phyloP scores from a whole-genome alignment of 1,140 invertebrate species.

The Lepidurus packardi region DNA sequence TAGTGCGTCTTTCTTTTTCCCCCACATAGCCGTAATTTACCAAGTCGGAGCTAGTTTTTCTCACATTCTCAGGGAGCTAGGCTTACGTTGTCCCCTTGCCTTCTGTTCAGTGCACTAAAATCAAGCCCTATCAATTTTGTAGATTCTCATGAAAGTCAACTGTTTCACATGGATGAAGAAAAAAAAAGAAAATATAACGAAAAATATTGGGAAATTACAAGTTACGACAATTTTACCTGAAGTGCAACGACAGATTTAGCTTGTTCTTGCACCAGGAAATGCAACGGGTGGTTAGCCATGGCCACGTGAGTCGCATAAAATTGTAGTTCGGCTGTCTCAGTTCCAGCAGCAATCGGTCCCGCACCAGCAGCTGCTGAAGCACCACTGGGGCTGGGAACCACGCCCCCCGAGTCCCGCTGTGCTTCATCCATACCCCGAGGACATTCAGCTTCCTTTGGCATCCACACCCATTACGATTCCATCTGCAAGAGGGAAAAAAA shows the following conservation, averaged over 20 bases:
- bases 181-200: background rate
- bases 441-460: slow-evolving; percentile 16
- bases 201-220: background rate
- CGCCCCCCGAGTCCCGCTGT: background rate
- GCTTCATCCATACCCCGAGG: slow-evolving; percentile 5
- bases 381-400: background rate
- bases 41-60: too few species aligned
- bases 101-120: background rate
- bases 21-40: background rate
- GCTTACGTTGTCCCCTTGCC: background rate
- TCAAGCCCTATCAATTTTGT: background rate
- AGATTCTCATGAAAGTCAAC: background rate
- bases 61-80: background rate
- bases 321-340: slow-evolving; percentile 17
- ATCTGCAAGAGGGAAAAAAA: slow-evolving; percentile 9
- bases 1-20: background rate
- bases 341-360: background rate
- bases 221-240: slow-evolving; percentile 45
- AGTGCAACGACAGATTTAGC: slow-evolving; percentile 70
- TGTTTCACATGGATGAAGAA: background rate
- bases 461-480: background rate
- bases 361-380: slow-evolving; percentile 10
- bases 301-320: background rate
- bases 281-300: slow-evolving; percentile 51
- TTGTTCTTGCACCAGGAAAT: slow-evolving; percentile 73